A percentile compares a stretch with the other conserved stretches of the same genome.
These are phyloP conservation scores for Epinephelus malabaricus DNA, from an alignment of 2,797 vertebrate genomes.

Conservation along the genomic window DNA sequence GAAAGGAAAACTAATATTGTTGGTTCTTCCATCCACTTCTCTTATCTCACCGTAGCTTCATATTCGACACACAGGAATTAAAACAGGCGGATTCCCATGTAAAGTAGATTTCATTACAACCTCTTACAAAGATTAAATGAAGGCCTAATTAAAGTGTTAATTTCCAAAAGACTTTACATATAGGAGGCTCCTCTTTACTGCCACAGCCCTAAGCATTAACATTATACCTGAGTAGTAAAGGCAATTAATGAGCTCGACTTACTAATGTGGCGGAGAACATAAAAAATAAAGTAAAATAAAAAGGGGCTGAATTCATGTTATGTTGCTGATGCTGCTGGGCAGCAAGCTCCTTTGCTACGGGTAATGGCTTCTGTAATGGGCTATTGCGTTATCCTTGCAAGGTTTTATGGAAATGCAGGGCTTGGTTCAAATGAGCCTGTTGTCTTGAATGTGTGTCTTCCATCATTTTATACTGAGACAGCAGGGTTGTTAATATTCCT, in stretches of 20 bases:
- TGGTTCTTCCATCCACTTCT: neutral
- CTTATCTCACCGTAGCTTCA: neutral
- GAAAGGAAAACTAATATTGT: neutral
- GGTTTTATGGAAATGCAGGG: constrained; percentile 60
- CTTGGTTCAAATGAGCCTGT: constrained; percentile 50
- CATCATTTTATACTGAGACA: constrained; percentile 47
- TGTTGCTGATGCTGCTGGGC: constrained; percentile 50
- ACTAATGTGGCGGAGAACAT: constrained; percentile 29
- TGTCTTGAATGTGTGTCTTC: constrained; percentile 50
- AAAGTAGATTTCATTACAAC: neutral
- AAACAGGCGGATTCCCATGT: neutral
- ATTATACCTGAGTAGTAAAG: constrained; percentile 24
- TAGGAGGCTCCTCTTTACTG: neutral
- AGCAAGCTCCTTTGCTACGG: constrained; percentile 26
- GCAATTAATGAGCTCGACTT: constrained; percentile 35
- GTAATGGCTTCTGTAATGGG: constrained; percentile 68
- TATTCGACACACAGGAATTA: neutral
- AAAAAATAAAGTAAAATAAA: constrained; percentile 9
- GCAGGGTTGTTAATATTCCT: constrained; percentile 47
- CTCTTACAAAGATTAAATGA: neutral
- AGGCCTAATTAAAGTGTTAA: neutral
- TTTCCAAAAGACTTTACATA: constrained; percentile 15
- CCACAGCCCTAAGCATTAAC: neutral
- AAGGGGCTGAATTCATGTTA: constrained; percentile 48
- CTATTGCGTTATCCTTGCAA: constrained; percentile 56